These are phyloP conservation scores for Alcedo atthis DNA, from an alignment of 2,797 vertebrate species.

Conservation along the genomic window DNA sequence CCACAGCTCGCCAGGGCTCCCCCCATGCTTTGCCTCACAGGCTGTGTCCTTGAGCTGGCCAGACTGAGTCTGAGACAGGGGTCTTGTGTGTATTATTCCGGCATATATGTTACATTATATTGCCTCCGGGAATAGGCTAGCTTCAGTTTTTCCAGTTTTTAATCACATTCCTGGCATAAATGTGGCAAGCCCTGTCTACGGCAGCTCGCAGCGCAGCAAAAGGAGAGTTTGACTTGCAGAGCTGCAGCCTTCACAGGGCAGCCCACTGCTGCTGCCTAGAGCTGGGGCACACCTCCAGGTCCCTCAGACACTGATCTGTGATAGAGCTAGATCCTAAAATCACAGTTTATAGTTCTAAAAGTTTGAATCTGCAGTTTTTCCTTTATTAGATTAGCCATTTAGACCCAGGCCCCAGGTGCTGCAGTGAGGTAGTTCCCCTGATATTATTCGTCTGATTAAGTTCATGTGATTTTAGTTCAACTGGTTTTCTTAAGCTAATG, in stretches of 20 bases:
- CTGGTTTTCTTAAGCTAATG: neutral
- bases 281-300: neutral
- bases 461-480: too few relatives aligned
- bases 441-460: neutral
- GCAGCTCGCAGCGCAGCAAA: neutral
- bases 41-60: constrained; percentile 5
- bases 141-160: constrained; percentile 67
- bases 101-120: constrained; percentile 15
- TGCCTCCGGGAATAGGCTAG: constrained; percentile 42
- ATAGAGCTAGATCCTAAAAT: neutral
- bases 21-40: neutral
- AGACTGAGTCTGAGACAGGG: constrained; percentile 21
- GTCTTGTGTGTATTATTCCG: constrained; percentile 62
- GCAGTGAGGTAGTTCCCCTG: neutral
- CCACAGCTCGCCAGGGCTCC: neutral
- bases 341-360: neutral
- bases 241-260: neutral
- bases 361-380: neutral
- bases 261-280: neutral
- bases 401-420: neutral
- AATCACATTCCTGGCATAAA: constrained; percentile 75
- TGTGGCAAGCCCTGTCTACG: constrained; percentile 12
- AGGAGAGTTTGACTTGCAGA: neutral
- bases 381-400: neutral
- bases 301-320: neutral